These are phyloP conservation scores for Amblyjoppa proteus DNA, from an alignment of 2,888 invertebrate genomes.

Conservation along the genomic window DNA sequence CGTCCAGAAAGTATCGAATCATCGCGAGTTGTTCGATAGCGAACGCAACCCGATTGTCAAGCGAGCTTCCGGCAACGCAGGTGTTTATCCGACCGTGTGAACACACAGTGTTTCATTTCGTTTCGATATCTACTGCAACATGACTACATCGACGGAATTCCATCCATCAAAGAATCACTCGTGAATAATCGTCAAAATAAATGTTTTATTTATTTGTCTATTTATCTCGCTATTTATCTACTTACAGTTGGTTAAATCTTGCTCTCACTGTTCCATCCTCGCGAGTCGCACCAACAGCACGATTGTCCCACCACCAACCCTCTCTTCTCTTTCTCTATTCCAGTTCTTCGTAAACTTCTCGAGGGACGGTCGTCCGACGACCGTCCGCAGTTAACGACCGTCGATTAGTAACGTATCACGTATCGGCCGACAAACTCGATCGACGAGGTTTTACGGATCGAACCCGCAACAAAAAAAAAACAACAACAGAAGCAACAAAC, in stretches of 20 bases:
- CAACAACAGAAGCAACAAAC: conserved; percentile 14
- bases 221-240: conserved; percentile 50
- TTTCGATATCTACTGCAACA: conserved; percentile 17
- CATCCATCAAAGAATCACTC: conserved; percentile 23
- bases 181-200: conserved; percentile 1
- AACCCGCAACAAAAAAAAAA: not conserved
- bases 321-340: conserved; percentile 2
- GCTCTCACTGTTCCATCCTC: conserved; percentile 65
- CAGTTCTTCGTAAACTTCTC: conserved; percentile 37
- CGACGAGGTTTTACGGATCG: conserved; percentile 11
- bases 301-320: conserved; percentile 60
- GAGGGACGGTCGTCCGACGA: conserved; percentile 40
- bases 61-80: conserved; percentile 72
- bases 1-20: conserved; percentile 82
- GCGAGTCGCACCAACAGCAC: conserved; percentile 61
- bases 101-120: conserved; percentile 19
- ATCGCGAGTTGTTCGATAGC: conserved; percentile 69
- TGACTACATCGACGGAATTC: conserved; percentile 9
- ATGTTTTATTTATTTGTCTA: not conserved
- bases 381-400: conserved; percentile 38
- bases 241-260: conserved; percentile 63
- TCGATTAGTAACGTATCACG: conserved; percentile 23
- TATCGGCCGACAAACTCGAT: conserved; percentile 28
- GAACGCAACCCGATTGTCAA: conserved; percentile 31
- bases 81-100: conserved; percentile 78